Evolutionary conservation across 2,797 vertebrate genomes (phyloP).

Genomic region (Stomatorhinus walkeri): DNA sequence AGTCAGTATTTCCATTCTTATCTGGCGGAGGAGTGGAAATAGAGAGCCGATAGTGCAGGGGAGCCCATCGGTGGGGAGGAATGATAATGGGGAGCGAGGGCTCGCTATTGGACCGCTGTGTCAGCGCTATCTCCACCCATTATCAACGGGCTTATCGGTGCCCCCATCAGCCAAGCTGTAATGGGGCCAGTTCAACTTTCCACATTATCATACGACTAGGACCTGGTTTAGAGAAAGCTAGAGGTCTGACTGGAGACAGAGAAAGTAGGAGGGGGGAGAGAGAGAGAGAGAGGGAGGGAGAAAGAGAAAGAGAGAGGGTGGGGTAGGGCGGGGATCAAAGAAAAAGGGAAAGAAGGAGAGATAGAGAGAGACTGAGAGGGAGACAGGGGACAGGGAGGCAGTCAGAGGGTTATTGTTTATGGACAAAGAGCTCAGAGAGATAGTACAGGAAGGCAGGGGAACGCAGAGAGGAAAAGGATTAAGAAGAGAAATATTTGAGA

Average conservation of each 20-base stretch:
- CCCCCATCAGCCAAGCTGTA: conserved; percentile 93
- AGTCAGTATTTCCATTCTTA: conserved; percentile 99
- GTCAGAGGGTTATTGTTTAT: conserved; percentile 31
- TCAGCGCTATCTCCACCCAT: conserved; percentile 88
- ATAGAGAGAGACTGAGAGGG: conserved; percentile 30
- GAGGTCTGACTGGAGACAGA: conserved; percentile 69
- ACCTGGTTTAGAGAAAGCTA: conserved; percentile 79
- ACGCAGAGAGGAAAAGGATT: conserved; percentile 27
- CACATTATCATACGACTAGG: conserved; percentile 98
- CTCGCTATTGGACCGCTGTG: conserved; percentile 88
- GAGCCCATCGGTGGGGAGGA: conserved; percentile 93
- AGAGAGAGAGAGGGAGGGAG: conserved; percentile 26
- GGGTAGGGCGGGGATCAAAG: background rate
- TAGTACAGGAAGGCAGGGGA: conserved; percentile 22
- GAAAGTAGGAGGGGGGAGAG: conserved; percentile 14
- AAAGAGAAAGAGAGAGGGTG: conserved; percentile 36
- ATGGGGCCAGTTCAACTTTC: conserved; percentile 99
- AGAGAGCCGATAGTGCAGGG: conserved; percentile 95
- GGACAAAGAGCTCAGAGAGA: conserved; percentile 33
- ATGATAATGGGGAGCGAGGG: conserved; percentile 89
- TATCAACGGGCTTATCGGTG: conserved; percentile 83
- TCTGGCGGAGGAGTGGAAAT: conserved; percentile 99
- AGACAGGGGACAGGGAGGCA: conserved; percentile 21
- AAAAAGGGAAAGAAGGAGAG: conserved; percentile 1
- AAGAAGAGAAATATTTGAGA: conserved; percentile 11